phyloP scores from a whole-genome alignment of 2,113 vertebrate genomes.

The Mionectes macconnelli region DNA sequence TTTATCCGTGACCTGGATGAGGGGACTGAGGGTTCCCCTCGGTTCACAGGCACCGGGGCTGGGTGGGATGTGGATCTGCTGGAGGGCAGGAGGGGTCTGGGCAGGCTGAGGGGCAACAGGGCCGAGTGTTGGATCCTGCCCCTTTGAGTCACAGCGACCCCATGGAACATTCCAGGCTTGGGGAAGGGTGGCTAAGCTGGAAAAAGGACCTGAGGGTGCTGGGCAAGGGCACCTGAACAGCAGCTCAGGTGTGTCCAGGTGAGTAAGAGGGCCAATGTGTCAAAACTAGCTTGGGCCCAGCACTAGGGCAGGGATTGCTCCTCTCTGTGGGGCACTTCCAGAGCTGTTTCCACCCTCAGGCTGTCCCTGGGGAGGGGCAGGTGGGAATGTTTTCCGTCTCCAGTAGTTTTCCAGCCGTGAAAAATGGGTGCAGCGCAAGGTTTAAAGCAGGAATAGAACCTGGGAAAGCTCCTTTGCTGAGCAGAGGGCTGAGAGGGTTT shows the following conservation, averaged over 20 bases:
- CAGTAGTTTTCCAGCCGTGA: background rate
- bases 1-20: background rate
- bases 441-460: accelerated
- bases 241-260: background rate
- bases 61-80: background rate
- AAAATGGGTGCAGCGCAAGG: background rate
- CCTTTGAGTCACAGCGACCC: background rate
- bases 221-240: background rate
- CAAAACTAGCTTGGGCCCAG: background rate
- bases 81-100: background rate
- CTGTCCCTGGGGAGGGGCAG: background rate
- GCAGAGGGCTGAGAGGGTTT: accelerated
- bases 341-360: background rate
- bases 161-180: background rate
- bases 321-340: background rate
- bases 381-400: background rate
- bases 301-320: background rate
- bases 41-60: background rate
- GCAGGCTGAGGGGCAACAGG: background rate
- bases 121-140: background rate
- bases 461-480: background rate
- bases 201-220: background rate
- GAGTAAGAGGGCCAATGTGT: background rate
- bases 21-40: background rate
- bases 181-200: background rate